Percentiles rank a stretch among this genome's conserved stretches.
phyloP scores from a whole-genome alignment of 2,113 vertebrate species.

The Plectropomus leopardus region DNA sequence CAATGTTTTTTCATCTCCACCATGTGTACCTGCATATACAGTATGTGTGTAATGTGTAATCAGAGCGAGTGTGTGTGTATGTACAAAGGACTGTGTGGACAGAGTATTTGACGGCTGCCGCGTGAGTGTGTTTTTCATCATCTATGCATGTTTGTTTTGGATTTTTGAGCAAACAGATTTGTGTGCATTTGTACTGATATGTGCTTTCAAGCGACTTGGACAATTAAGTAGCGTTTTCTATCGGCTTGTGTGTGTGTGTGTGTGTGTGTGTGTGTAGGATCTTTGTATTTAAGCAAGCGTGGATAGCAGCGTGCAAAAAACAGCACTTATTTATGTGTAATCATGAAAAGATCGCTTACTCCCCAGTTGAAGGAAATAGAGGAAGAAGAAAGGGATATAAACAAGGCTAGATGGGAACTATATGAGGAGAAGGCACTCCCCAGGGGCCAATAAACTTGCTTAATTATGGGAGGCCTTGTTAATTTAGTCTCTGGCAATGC shows the following conservation, averaged over 20 bases:
- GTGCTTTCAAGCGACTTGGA: constrained; percentile 4
- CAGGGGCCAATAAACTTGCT: constrained; percentile 74
- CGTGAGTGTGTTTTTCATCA: constrained; percentile 51
- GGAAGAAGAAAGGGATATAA: constrained; percentile 57
- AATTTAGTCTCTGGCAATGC: constrained; percentile 73
- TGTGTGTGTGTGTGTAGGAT: constrained; percentile 13
- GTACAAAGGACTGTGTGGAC: constrained; percentile 46
- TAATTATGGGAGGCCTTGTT: constrained; percentile 79
- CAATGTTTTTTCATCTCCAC: not conserved
- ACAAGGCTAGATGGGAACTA: constrained; percentile 69
- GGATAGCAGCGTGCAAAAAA: not conserved
- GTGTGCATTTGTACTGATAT: constrained; percentile 41
- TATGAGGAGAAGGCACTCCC: constrained; percentile 65
- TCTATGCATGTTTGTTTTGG: constrained; percentile 49
- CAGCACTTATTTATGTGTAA: constrained; percentile 47
- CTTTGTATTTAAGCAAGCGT: not conserved
- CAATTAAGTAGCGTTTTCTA: constrained; percentile 31
- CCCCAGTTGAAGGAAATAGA: constrained; percentile 37
- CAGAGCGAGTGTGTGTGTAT: constrained; percentile 13
- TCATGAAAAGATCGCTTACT: constrained; percentile 48
- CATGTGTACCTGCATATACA: not conserved
- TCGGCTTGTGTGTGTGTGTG: constrained; percentile 7
- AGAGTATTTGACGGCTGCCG: constrained; percentile 24
- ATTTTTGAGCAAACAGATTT: constrained; percentile 42
- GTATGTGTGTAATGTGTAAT: constrained; percentile 33